Evolutionary conservation across 1,140 invertebrate species (phyloP), one percentile per base, ranked within the genome.

Genomic region (Drosophila teissieri): DNA sequence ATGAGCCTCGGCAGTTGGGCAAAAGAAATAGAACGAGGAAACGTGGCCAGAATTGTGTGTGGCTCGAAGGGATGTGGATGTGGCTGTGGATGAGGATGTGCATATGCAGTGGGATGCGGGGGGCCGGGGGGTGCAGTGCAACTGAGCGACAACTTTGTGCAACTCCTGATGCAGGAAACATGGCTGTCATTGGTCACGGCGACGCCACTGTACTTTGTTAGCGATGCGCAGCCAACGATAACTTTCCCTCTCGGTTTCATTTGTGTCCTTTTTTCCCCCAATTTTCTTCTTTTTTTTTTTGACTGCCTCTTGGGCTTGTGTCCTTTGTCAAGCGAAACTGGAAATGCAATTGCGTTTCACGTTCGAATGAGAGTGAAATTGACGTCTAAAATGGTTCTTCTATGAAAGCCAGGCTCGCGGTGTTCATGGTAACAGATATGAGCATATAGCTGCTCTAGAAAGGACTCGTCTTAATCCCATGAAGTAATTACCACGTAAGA

Each of bases 1-100:
- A 88, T 78, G 82, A 86, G 74, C 58, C 82, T 70, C 64, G 78
- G 74, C 82, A 85, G 77, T 58, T 88, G 82, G 67, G 36, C 56
- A 78, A 65, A 70, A 65, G 52, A 75, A 83, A 73, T 86, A 67
- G 57, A 67, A 82, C 83, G 37, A 69, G 65, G 44, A 70, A 70
- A 57, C 83, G 80, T 84, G 80, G 80, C 80, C 77, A 82, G 67
- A 61, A 83, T 74, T 77, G 82, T 80, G 62, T 60, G 44, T 49
- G 60, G 48, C 68, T 67, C 15, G 34, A 14, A 45, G 52, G 42
- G 40, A 44, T n/a, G 17, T 14, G 44, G 31, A 11, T 12, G 31
- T 24, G 39, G 46, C 0, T 12, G n/a, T 7, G 37, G 31, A n/a
- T 19, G 31, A 39, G 37, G 45, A 0, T 24, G 24, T 15, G 45